These are phyloP conservation scores for Setophaga petechia DNA, from an alignment of 2,113 vertebrate genomes.

Conservation along the genomic window DNA sequence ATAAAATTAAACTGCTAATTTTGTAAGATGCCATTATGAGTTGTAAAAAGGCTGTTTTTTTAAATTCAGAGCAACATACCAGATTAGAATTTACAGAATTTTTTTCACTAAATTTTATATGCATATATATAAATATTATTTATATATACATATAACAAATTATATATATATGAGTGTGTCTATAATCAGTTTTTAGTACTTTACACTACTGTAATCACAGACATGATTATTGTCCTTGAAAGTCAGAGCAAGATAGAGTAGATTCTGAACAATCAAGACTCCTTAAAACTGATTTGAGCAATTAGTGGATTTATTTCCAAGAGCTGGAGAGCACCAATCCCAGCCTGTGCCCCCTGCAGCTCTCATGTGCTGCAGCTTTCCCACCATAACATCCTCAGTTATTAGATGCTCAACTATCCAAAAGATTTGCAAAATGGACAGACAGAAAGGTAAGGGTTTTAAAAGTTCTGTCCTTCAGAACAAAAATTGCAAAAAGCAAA, in stretches of 20 bases:
- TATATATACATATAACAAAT: too few species aligned
- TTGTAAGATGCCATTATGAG: background rate
- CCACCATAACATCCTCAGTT: background rate
- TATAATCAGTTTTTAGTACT: background rate
- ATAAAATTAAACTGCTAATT: background rate
- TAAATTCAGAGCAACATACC: background rate
- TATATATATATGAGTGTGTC: too few species aligned
- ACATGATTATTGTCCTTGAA: background rate
- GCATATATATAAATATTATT: too few species aligned
- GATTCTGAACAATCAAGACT: background rate
- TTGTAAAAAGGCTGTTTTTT: background rate
- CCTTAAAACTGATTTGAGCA: background rate
- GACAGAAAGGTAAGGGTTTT: fast-evolving
- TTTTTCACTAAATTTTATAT: background rate
- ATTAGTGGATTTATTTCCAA: background rate
- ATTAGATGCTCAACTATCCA: background rate
- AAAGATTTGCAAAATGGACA: background rate
- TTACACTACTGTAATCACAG: background rate
- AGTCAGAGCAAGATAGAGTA: background rate
- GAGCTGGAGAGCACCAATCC: background rate
- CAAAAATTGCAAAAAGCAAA: background rate
- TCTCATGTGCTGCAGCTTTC: fast-evolving
- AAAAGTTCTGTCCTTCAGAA: background rate
- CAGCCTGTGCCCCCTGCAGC: background rate
- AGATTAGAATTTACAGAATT: background rate